Percentiles rank a stretch among this genome's conserved stretches.
Evolutionary conservation across 2,888 invertebrate genomes (phyloP).

Genomic region (Caenorhabditis angaria): DNA sequence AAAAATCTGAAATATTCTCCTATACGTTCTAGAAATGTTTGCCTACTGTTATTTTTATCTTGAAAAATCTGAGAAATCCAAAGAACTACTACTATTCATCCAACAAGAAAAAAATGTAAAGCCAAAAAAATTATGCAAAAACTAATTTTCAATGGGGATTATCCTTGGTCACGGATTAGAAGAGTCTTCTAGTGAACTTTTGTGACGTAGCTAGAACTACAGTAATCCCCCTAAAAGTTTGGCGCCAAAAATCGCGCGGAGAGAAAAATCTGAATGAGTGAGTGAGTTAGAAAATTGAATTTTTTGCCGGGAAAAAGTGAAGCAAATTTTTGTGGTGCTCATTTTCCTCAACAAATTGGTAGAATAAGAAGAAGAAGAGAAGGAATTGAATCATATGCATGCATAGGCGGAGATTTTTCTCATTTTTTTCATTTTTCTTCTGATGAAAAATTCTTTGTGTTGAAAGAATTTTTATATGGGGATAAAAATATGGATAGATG

Average conservation of each 20-base stretch:
- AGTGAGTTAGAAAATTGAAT: background rate
- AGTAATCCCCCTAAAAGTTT: background rate
- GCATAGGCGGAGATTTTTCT: background rate
- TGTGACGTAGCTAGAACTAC: background rate
- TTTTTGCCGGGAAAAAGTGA: background rate
- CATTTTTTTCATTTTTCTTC: background rate
- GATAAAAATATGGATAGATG: no score
- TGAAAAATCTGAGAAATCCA: no score
- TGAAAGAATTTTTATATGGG: background rate
- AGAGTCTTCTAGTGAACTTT: no score
- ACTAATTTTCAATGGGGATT: no score
- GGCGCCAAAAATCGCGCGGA: no score
- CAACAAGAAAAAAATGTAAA: no score
- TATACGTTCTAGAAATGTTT: no score
- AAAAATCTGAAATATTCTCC: no score
- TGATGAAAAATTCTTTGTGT: background rate
- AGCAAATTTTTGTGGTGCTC: no score
- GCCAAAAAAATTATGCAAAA: background rate
- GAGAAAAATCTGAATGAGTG: background rate
- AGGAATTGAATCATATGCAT: constrained; percentile 1
- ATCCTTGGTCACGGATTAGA: no score
- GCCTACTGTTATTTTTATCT: no score
- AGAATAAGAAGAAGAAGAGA: background rate
- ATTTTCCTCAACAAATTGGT: background rate
- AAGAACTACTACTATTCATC: no score